Evolutionary conservation across 2,888 invertebrate genomes (phyloP), one percentile per base, ranked within the genome.

Genomic region (Serrognathus titanus): DNA sequence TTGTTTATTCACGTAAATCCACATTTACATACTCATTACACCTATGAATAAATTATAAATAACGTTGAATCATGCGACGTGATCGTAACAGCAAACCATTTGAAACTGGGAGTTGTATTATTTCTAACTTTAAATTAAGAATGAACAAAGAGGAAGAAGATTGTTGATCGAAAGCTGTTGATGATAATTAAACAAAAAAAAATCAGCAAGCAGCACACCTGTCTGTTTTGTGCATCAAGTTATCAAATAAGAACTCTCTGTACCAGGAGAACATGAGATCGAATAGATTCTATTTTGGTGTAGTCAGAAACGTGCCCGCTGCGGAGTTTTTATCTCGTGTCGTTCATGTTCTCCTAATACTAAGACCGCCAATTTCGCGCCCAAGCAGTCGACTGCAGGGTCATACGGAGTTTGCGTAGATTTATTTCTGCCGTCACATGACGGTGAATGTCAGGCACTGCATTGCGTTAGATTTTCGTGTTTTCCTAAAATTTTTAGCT

Each of bases 281-380:
- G 38, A 16, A 40, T 40, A 35, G 53, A 39, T 47, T 53, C 46
- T 11, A 37, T 12, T 37, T 41, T 16, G n/a, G 39, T 45, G 20
- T 9, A 13, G 47, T 11, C 11, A 38, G 43, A 50, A 36, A 35
- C 12, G 36, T 31, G 36, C 24, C 24, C 37, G 40, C n/a, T 48
- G 24, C 13, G 48, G n/a, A 9, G n/a, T 4, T 13, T 13, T 53
- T 4, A 65, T 55, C 64, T 52, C 10, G 45, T 20, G 5, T 3
- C 6, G 5, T 55, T 66, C 45, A 54, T 72, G 69, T 40, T 57
- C 43, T 59, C 72, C 71, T 72, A 67, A 51, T 68, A 66, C 11
- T 59, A 71, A 70, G 71, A 72, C 73, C 73, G 73, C 73, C 73
- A 73, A 73, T 71, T 73, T 72, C 70, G 71, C 73, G 71, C 71